Conservation (phyloP, 2,888 invertebrate genomes). For the Tachystola acroxantha region DNA sequence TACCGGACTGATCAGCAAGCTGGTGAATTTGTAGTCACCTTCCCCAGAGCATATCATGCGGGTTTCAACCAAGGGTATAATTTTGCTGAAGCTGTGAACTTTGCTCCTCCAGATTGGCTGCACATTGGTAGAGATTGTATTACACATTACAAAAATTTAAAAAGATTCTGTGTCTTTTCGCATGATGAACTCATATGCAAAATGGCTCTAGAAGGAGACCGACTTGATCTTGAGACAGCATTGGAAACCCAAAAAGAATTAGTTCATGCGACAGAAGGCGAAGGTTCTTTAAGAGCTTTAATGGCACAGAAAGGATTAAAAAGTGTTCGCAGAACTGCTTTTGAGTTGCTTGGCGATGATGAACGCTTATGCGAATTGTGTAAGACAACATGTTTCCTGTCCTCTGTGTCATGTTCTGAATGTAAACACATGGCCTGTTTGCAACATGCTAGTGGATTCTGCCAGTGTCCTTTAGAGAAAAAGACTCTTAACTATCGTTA, state of each 20-base stretch:
- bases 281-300: conserved; percentile 51
- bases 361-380: conserved; percentile 84
- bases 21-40: conserved; percentile 90
- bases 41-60: conserved; percentile 88
- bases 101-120: conserved; percentile 89
- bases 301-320: conserved; percentile 73
- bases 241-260: conserved; percentile 83
- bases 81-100: conserved; percentile 91
- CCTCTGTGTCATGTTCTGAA: conserved; percentile 81
- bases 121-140: conserved; percentile 84
- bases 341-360: conserved; percentile 85
- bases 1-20: conserved; percentile 84
- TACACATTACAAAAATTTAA: conserved; percentile 81
- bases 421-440: conserved; percentile 82
- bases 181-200: conserved; percentile 89
- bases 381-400: conserved; percentile 87
- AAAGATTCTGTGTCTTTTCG: conserved; percentile 87
- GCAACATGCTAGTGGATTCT: conserved; percentile 79
- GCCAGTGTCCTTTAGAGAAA: conserved; percentile 73
- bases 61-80: conserved; percentile 91
- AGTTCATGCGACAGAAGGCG: conserved; percentile 76
- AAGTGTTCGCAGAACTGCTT: conserved; percentile 79
- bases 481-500: conserved; percentile 81
- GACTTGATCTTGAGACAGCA: conserved; percentile 81
- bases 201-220: conserved; percentile 83